Evolutionary conservation across 2,797 vertebrate species (phyloP).

Genomic region (Leptoclinus maculatus): DNA sequence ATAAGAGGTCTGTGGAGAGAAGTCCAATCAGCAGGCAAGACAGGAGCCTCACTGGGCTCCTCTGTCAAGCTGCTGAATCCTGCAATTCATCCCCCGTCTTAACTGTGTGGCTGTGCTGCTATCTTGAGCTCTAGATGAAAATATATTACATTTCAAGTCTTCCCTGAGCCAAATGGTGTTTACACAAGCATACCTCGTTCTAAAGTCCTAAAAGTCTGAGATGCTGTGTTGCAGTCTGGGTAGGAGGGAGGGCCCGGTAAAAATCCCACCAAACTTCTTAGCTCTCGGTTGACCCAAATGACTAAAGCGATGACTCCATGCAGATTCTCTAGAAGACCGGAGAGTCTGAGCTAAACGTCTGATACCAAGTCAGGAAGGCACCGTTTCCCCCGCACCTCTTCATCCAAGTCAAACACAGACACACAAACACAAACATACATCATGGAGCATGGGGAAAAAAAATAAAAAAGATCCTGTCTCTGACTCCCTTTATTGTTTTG

Average conservation of each 20-base stretch:
- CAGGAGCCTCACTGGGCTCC: constrained; percentile 47
- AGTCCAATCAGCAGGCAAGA: constrained; percentile 60
- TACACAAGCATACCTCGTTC: constrained; percentile 88
- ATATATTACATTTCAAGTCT: constrained; percentile 82
- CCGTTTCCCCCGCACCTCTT: constrained; percentile 46
- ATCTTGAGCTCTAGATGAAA: constrained; percentile 85
- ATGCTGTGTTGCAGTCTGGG: constrained; percentile 61
- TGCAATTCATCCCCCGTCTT: constrained; percentile 49
- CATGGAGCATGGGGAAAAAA: constrained; percentile 32
- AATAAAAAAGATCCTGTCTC: constrained; percentile 26
- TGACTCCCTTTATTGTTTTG: constrained; percentile 32
- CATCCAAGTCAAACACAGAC: constrained; percentile 64
- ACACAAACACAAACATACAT: constrained; percentile 34
- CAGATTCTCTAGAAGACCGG: constrained; percentile 76
- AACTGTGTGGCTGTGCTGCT: constrained; percentile 63
- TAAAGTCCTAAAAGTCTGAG: constrained; percentile 58
- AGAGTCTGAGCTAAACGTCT: constrained; percentile 76
- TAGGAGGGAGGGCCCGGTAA: constrained; percentile 65
- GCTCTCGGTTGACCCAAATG: constrained; percentile 84
- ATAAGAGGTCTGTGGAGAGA: constrained; percentile 63
- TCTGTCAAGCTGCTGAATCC: constrained; percentile 56
- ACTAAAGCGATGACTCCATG: constrained; percentile 50
- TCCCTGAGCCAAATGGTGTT: constrained; percentile 85
- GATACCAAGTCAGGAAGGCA: constrained; percentile 78
- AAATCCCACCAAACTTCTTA: constrained; percentile 80